A percentile compares a stretch with the other conserved stretches of the same genome.
Conservation (phyloP, 35 echinoderm and acorn worm species). For the Diadema setosum region DNA sequence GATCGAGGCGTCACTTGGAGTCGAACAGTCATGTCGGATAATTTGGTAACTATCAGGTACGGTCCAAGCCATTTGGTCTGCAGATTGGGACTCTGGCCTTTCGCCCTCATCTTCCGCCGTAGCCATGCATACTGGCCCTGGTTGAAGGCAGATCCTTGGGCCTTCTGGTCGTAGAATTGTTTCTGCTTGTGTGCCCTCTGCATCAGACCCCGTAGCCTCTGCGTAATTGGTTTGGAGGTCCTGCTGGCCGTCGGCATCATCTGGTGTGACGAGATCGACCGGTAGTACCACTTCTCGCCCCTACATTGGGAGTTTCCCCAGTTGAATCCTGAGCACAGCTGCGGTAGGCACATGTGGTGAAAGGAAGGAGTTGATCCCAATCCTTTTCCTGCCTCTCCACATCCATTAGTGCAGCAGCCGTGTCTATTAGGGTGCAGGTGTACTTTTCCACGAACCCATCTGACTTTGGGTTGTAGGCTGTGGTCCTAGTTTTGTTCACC, state of each 20-base stretch:
- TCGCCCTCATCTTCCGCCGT: background rate
- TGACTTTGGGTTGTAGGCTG: constrained; percentile 33
- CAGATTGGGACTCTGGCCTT: constrained; percentile 46
- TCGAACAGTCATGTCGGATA: constrained; percentile 37
- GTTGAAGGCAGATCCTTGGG: background rate
- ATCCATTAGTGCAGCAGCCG: background rate
- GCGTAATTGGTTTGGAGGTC: background rate
- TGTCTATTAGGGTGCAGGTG: constrained; percentile 29
- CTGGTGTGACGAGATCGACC: background rate
- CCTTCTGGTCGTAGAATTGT: constrained; percentile 15
- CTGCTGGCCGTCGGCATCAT: background rate
- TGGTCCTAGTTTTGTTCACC: constrained; percentile 48
- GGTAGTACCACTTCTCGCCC: constrained; percentile 27
- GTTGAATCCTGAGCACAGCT: constrained; percentile 40
- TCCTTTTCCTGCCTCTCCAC: constrained; percentile 10
- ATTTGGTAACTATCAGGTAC: background rate
- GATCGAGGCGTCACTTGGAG: background rate
- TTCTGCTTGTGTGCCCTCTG: constrained; percentile 12
- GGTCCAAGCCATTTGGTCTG: constrained; percentile 64
- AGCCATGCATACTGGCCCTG: constrained; percentile 37
- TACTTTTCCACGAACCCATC: constrained; percentile 58
- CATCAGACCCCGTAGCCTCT: background rate
- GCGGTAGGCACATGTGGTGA: constrained; percentile 30
- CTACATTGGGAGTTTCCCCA: constrained; percentile 52
- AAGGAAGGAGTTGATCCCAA: constrained; percentile 59